Base-by-base conservation (phyloP, 2,888 invertebrate genomes). In the Leucania comma region DNA sequence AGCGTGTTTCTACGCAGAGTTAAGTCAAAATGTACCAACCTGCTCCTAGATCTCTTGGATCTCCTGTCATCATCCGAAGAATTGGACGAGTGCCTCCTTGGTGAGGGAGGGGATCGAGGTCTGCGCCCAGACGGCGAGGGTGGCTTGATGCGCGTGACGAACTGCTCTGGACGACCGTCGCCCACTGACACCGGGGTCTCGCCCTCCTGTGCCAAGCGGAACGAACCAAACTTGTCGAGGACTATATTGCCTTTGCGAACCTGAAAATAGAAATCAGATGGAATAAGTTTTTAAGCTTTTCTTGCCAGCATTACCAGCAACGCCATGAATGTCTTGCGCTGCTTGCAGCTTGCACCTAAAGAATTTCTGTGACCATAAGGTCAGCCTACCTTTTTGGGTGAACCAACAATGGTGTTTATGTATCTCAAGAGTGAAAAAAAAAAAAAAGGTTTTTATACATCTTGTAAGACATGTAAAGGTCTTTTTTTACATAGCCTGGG, bases 221-320 rank as follows among this genome's bases (percentile, higher is more conserved):
- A 97, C 81, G 97, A 97, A 0, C 97, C 97, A 88, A 98, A 97
- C 91, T 97, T 97, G 91, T 98, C 97, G 79, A 97, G 92, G 24
- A 97, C 97, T 68, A 97, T 97, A 87, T 96, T 95, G 84, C 95
- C 96, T 84, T 96, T 96, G 82, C 91, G 97, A 89, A 87, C 97
- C 96, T 89, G 93, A 32, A 35, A 46, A 29, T 22, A 22, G 1
- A 22, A 29, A 48, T 63, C 2, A 2, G 14, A 1, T 5, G 12
- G n/a, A 12, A 32, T 76, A n/a, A 65, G 5, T 2, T 29, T 24
- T 50, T 35, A 8, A 9, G 4, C 38, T 14, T 17, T 42, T 46
- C 20, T 46, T 46, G 6, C 46, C 5, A 6, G 6, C 46, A 8
- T 46, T 20, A 20, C 20, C 46, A 46, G 46, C 46, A 46, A 20